phyloP scores from a whole-genome alignment of 2,888 invertebrate species.

The Alentia gelatinosa region DNA sequence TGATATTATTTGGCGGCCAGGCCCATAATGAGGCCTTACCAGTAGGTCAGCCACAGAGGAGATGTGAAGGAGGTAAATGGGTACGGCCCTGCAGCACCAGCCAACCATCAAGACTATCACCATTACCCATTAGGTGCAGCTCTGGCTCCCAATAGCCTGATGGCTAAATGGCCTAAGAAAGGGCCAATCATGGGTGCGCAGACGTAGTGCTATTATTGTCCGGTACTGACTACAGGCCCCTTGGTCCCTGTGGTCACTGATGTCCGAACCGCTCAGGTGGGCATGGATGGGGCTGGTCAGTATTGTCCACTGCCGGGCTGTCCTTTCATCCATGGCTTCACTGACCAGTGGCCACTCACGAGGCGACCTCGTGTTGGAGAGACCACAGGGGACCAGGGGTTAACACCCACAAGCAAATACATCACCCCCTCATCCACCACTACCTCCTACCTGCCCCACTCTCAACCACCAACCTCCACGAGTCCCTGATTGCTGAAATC shows the following conservation, averaged over 20 bases:
- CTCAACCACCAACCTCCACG: background rate
- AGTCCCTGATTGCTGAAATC: conserved; percentile 28
- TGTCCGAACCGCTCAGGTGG: conserved; percentile 31
- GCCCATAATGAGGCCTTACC: conserved; percentile 8
- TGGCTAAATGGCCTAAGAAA: conserved; percentile 40
- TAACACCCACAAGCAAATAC: conserved; percentile 29
- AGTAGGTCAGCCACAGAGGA: conserved; percentile 38
- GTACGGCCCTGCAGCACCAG: background rate
- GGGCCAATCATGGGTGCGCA: conserved; percentile 18
- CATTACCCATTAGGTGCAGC: conserved; percentile 31
- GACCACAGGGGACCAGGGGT: conserved; percentile 11
- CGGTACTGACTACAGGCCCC: background rate
- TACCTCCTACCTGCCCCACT: too few relatives aligned
- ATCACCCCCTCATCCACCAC: background rate
- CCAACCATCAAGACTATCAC: conserved; percentile 41
- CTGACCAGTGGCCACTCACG: conserved; percentile 18
- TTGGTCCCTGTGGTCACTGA: background rate
- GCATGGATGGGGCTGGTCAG: background rate
- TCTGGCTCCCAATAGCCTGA: conserved; percentile 7
- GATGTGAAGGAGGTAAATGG: conserved; percentile 29
- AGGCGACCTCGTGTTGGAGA: conserved; percentile 11
- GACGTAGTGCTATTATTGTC: conserved; percentile 32
- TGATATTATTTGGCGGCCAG: conserved; percentile 26
- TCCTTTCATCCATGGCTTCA: conserved; percentile 27
- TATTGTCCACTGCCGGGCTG: conserved; percentile 24